Percentiles rank a stretch among this genome's conserved stretches.
These are phyloP conservation scores for Oreochromis aureus DNA, from an alignment of 2,113 vertebrate genomes.

Conservation along the genomic window DNA sequence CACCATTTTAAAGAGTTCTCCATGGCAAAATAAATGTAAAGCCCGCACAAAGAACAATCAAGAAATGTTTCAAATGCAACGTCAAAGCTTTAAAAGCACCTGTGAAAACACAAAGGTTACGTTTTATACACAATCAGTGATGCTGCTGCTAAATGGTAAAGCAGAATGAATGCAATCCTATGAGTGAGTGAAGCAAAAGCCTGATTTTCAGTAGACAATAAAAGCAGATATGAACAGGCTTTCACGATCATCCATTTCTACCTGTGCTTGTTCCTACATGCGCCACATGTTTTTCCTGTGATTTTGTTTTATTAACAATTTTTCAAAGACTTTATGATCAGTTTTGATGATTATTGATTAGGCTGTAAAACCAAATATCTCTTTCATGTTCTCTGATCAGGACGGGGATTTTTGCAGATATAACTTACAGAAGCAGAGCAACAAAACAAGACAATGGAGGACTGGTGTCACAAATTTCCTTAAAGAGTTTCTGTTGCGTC, in stretches of 20 bases:
- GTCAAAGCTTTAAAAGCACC: background rate
- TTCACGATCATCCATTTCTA: background rate
- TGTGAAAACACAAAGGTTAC: background rate
- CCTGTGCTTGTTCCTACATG: background rate
- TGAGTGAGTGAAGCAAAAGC: background rate
- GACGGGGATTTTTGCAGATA: background rate
- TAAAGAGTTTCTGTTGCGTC: background rate
- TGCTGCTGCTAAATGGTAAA: background rate
- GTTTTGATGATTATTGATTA: background rate
- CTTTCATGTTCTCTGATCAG: background rate
- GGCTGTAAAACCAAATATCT: background rate
- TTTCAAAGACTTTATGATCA: background rate
- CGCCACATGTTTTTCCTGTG: background rate
- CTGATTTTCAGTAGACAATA: background rate
- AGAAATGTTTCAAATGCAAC: background rate
- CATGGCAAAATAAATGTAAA: background rate
- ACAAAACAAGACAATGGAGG: background rate
- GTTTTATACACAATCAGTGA: background rate
- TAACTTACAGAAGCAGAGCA: background rate
- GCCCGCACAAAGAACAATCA: background rate
- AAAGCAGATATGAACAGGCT: background rate
- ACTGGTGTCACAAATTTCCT: background rate
- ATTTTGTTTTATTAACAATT: background rate
- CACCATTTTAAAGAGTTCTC: background rate
- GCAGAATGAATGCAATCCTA: background rate